Base-by-base conservation (phyloP, 2,797 vertebrate genomes). In the Danio choprae region DNA sequence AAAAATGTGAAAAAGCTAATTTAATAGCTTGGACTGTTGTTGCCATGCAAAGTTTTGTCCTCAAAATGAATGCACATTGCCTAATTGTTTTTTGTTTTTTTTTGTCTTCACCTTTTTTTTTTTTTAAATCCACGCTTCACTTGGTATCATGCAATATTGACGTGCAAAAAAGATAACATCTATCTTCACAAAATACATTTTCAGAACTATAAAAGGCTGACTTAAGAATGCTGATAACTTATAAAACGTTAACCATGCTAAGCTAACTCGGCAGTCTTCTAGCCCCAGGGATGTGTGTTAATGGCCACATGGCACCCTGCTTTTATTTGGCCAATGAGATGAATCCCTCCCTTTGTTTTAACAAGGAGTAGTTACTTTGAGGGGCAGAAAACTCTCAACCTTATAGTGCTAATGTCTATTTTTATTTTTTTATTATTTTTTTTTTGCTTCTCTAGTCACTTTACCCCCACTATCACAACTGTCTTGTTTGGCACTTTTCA, bases 131-230 rank as follows among this genome's bases (percentile, higher is more conserved):
- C 91, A 93, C 90, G 88, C 90, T 90, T 94, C 91, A 94, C 92
- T 94, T 90, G 89, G 93, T 92, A 91, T 93, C 94, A 95, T 95
- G 94, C 94, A 95, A 93, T 94, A 94, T 93, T 90, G 89, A 94
- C 94, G 92, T 94, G 94, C 94, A 95, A 94, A 94, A 94, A 94
- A 94, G 93, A 93, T 93, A 94, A 95, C 93, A 94, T 92, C 92
- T 94, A 94, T 92, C 90, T 93, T 90, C 94, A 94, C 94, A 94
- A 94, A 94, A 94, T 94, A 94, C 94, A 92, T 93, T 89, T 94
- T 94, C 82, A 89, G 90, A 92, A 93, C 93, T 95, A 94, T 92
- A 95, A 95, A 95, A 95, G 89, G 91, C 91, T 93, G 91, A 91
- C 84, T 90, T 92, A 93, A 93, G 92, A 94, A 94, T 89, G 91